phyloP scores from a whole-genome alignment of 1,140 invertebrate species.

The Spodoptera frugiperda region DNA sequence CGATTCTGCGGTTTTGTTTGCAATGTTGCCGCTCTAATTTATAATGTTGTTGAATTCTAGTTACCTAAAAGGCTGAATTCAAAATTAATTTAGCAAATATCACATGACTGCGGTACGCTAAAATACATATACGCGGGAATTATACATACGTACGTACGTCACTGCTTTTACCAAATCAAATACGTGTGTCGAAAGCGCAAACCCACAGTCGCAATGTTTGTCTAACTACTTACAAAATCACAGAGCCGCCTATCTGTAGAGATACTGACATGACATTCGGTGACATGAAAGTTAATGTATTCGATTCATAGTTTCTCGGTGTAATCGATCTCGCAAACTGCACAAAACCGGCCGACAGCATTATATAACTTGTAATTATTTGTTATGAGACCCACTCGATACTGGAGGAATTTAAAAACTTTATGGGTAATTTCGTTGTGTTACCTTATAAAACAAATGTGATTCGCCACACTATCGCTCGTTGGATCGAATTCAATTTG shows the following conservation, averaged over 20 bases:
- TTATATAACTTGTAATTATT: slow-evolving; percentile 36
- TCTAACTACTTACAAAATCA: slow-evolving; percentile 60
- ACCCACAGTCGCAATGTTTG: slow-evolving; percentile 49
- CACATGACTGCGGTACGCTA: slow-evolving; percentile 9
- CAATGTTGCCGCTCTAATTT: neutral
- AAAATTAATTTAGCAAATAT: slow-evolving; percentile 20
- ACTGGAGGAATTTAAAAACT: slow-evolving; percentile 29
- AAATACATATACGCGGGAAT: slow-evolving; percentile 47
- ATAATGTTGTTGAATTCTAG: slow-evolving; percentile 17
- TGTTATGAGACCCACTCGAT: slow-evolving; percentile 22
- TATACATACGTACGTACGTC: slow-evolving; percentile 37
- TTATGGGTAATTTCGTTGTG: slow-evolving; percentile 30
- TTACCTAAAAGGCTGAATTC: slow-evolving; percentile 3
- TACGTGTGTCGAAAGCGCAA: slow-evolving; percentile 58
- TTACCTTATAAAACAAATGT: neutral
- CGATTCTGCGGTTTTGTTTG: slow-evolving; percentile 38
- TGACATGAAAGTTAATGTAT: slow-evolving; percentile 62
- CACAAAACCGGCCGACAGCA: slow-evolving; percentile 10
- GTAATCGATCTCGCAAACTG: slow-evolving; percentile 45
- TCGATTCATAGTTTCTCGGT: slow-evolving; percentile 50
- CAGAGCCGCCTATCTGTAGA: slow-evolving; percentile 52
- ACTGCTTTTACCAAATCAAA: slow-evolving; percentile 72
- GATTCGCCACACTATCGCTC: neutral
- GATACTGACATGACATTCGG: slow-evolving; percentile 47
- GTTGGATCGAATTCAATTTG: neutral